Evolutionary conservation across 2,888 invertebrate genomes (phyloP).

Genomic region (Himalopsyche japonica): DNA sequence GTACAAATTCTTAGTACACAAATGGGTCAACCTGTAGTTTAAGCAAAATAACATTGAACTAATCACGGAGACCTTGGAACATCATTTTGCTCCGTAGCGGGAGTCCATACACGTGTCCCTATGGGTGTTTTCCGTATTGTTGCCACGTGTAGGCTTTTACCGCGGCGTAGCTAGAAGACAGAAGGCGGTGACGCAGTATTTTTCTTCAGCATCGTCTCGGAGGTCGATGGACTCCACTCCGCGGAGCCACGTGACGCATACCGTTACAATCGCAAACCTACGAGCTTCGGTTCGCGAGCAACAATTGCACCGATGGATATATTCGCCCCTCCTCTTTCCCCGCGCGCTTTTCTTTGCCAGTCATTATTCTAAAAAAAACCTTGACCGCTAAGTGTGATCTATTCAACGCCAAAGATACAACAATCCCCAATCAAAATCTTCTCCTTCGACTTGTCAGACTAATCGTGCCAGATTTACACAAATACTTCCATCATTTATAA

Average conservation of each 20-base stretch:
- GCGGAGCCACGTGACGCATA: slow-evolving; percentile 31
- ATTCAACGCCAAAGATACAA: background rate
- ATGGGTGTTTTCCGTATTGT: background rate
- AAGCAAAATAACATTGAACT: background rate
- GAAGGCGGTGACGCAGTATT: background rate
- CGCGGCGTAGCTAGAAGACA: background rate
- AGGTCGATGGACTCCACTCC: background rate
- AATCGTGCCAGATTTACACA: too few species aligned
- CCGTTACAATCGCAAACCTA: slow-evolving; percentile 36
- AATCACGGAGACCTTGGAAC: background rate
- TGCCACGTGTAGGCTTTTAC: background rate
- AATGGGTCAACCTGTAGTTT: background rate
- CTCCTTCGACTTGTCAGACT: too few species aligned
- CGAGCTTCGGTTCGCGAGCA: background rate
- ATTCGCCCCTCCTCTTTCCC: background rate
- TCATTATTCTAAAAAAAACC: background rate
- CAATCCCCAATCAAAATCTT: too few species aligned
- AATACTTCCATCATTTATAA: too few species aligned
- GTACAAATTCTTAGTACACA: background rate
- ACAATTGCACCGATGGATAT: background rate
- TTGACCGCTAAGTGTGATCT: background rate
- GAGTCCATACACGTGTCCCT: background rate
- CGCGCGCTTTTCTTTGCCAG: background rate
- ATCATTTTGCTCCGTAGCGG: background rate
- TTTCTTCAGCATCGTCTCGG: background rate